Base-by-base conservation (phyloP, 1,140 invertebrate species). In the Neomicropteryx cornuta region DNA sequence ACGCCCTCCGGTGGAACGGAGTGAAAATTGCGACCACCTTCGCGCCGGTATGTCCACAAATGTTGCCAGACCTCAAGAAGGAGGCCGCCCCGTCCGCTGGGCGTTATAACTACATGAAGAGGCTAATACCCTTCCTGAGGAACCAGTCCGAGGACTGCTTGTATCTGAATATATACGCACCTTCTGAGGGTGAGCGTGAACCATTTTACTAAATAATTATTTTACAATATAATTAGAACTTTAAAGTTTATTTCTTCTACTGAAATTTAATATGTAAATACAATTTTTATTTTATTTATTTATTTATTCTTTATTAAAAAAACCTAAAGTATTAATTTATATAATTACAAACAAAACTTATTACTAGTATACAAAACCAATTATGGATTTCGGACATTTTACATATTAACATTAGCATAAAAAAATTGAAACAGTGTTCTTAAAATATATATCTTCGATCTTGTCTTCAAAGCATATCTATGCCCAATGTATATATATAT, bases 111-210 rank as follows among this genome's bases (percentile, higher is more conserved):
- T 80, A 85, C 49, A 64, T 88, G 39, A 69, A 72, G 42, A 68
- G 73, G 35, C 60, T 89, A n/a, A 54, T 81, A 33, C 77, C 80
- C 0, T 79, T 77, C 50, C 63, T 95, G 18, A 69, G 64, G 33
- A 77, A 88, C 45, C 83, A 94, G 61, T 85, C 75, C 34, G 92
- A 96, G 66, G 90, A 97, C 60, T 97, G 92, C 54, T 64, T 96
- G 5, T 91, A 90, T 56, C 70, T 97, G 33, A 96, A 96, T 59
- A 79, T 97, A 39, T 96, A 92, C 54, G 77, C 87, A n/a, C 91
- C 92, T 8, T 74, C 77, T 50, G 70, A 73, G 55, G 69, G 72
- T 72, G 64, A 76, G 66, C 66, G 56, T 63, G 39, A 63, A 52
- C 24, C 14, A 19, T 35, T 3, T 34, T 34, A 27, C n/a, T 27